Evolutionary conservation across 2,113 vertebrate species (phyloP).

Genomic region (Zapus hudsonius): DNA sequence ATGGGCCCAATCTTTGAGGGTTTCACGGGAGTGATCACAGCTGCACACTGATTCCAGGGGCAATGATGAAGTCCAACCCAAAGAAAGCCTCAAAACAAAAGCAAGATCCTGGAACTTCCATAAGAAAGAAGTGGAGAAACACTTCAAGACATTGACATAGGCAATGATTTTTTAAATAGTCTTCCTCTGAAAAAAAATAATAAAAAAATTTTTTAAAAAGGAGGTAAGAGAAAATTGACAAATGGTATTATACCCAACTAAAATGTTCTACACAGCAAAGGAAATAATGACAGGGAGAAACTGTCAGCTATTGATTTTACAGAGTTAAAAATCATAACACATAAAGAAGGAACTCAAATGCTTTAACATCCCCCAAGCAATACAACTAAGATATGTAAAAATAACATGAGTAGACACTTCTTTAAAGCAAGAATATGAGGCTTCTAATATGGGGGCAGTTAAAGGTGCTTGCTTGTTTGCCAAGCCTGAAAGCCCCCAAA

Average conservation of each 20-base stretch:
- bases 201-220: no score
- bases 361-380: neutral
- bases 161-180: neutral
- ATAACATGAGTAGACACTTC: neutral
- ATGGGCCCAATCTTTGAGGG: neutral
- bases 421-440: neutral
- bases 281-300: neutral
- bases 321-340: neutral
- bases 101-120: neutral
- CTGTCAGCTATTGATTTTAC: neutral
- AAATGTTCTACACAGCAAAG: neutral
- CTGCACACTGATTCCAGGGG: neutral
- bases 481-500: no score
- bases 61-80: neutral
- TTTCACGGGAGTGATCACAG: neutral
- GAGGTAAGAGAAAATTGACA: neutral
- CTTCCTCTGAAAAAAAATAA: no score
- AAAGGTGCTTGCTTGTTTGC: no score
- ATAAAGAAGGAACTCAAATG: neutral
- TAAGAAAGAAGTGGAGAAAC: neutral
- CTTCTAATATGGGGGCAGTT: no score
- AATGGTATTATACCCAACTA: neutral
- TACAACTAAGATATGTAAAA: neutral
- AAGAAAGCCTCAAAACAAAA: neutral
- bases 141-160: neutral